Percentiles rank a stretch among this genome's conserved stretches.
Conservation (phyloP, 2,797 vertebrate species). For the Eurystomus glaucurus region DNA sequence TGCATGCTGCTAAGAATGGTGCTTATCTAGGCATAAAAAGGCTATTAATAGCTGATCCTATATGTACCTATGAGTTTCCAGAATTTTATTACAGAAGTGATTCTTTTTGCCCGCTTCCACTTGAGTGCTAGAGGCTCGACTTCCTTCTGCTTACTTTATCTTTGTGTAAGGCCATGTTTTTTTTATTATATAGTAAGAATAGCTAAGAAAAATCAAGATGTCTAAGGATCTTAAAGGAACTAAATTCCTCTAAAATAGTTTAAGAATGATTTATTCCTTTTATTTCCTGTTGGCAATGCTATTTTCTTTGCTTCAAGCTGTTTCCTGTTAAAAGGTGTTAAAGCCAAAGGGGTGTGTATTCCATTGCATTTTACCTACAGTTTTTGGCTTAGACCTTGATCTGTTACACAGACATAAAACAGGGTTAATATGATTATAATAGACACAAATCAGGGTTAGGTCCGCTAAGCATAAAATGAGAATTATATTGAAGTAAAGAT, state of each 20-base stretch:
- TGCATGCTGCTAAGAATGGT: neutral
- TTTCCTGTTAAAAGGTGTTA: neutral
- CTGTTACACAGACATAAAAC: neutral
- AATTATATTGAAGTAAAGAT: neutral
- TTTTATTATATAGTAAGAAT: neutral
- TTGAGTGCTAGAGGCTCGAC: neutral
- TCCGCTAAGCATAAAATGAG: neutral
- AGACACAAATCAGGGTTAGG: neutral
- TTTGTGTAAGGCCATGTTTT: neutral
- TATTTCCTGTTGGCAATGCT: neutral
- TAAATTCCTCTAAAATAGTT: neutral
- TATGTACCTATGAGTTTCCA: neutral
- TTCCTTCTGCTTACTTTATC: neutral
- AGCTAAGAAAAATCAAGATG: neutral
- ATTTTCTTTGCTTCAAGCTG: neutral
- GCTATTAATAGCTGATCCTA: neutral
- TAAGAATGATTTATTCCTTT: neutral
- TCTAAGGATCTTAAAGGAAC: neutral
- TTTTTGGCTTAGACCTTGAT: neutral
- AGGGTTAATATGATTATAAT: neutral
- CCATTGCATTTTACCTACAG: neutral
- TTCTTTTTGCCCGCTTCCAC: neutral
- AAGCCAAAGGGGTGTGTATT: neutral
- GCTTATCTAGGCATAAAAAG: conserved; percentile 25
- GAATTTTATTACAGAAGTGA: neutral